These are phyloP conservation scores for Callopanchax toddi DNA, from an alignment of 2,113 vertebrate genomes.

Conservation along the genomic window DNA sequence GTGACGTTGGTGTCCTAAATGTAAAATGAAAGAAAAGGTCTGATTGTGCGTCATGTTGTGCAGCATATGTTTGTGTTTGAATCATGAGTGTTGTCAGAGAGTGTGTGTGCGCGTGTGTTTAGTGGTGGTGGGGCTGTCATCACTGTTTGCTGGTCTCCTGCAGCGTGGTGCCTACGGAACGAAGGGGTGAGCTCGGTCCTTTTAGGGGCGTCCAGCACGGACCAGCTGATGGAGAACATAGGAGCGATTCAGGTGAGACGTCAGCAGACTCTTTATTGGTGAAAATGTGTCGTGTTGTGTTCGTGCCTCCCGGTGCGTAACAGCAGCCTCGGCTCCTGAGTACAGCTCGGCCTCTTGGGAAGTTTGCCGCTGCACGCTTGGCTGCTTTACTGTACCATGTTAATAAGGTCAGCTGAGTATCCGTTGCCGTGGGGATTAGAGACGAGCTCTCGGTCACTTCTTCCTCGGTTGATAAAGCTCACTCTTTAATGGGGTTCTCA, in stretches of 20 bases:
- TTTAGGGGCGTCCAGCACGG: slow-evolving; percentile 93
- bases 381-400: slow-evolving; percentile 62
- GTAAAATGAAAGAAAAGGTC: not conserved
- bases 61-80: slow-evolving; percentile 5
- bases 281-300: not conserved
- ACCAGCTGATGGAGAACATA: slow-evolving; percentile 98
- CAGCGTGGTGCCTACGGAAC: slow-evolving; percentile 98
- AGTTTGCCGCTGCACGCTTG: slow-evolving; percentile 57
- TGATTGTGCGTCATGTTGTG: not conserved
- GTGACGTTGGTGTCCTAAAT: not conserved
- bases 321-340: slow-evolving; percentile 43
- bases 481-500: slow-evolving; percentile 64
- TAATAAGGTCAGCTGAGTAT: slow-evolving; percentile 74
- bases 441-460: slow-evolving; percentile 40
- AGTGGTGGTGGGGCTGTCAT: slow-evolving; percentile 41
- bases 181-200: slow-evolving; percentile 97
- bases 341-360: slow-evolving; percentile 54
- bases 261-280: no score
- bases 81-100: not conserved
- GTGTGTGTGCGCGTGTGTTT: slow-evolving; percentile 14
- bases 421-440: slow-evolving; percentile 52
- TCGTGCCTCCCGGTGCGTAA: slow-evolving; percentile 16
- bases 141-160: slow-evolving; percentile 70
- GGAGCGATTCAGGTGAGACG: slow-evolving; percentile 95
- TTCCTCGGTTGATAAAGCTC: slow-evolving; percentile 62